These are phyloP conservation scores for Nesogale talazaci DNA, from an alignment of 2,113 vertebrate genomes.

Conservation along the genomic window DNA sequence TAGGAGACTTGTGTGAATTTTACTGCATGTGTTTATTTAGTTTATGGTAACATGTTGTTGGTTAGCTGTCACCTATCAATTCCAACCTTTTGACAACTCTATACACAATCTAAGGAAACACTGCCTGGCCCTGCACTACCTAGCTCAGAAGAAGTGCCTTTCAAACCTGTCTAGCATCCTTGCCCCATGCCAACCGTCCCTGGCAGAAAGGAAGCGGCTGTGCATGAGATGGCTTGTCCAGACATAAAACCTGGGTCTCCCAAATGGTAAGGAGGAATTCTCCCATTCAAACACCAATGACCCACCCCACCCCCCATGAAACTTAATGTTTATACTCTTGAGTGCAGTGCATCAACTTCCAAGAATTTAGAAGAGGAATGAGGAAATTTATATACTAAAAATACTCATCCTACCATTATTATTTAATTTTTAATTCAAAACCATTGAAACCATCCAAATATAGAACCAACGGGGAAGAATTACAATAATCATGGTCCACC, in stretches of 20 bases:
- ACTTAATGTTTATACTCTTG: too few species aligned
- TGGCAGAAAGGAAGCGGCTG: not conserved
- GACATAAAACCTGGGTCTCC: not conserved
- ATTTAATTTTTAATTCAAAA: not conserved
- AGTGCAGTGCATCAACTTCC: not conserved
- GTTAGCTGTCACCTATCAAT: not conserved
- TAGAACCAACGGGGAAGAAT: not conserved
- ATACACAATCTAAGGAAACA: not conserved
- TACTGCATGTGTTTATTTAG: not conserved
- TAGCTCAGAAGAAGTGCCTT: too few species aligned
- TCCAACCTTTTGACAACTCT: not conserved
- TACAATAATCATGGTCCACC: not conserved
- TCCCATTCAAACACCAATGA: not conserved
- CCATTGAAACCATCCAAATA: not conserved
- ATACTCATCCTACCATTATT: not conserved
- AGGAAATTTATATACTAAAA: not conserved
- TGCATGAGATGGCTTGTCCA: not conserved
- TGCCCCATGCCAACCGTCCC: not conserved
- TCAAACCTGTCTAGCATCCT: not conserved
- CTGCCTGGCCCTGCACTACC: not conserved
- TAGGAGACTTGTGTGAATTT: not conserved
- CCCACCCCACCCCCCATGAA: too few species aligned
- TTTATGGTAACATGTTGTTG: not conserved
- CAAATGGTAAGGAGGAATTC: not conserved
- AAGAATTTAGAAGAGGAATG: not conserved